Conservation (phyloP, 2,888 invertebrate species). For the Acanthosepion pharaonis region DNA sequence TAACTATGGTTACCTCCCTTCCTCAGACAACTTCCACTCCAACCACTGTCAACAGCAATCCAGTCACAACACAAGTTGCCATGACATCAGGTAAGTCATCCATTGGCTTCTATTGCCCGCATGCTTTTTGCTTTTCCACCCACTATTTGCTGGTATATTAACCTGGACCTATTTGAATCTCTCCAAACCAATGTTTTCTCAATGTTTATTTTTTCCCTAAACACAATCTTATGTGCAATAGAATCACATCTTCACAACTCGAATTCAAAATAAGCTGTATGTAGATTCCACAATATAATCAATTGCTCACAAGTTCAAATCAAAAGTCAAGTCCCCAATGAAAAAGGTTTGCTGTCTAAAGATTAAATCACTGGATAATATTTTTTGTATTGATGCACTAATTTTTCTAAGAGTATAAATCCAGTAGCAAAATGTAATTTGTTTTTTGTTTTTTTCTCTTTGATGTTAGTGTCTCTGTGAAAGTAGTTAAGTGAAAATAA, state of each 20-base stretch:
- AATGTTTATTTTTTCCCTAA: neutral
- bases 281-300: neutral
- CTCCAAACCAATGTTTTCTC: neutral
- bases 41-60: conserved; percentile 56
- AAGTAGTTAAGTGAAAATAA: no score
- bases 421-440: no score
- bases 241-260: neutral
- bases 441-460: no score
- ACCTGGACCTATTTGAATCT: neutral
- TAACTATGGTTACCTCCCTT: conserved; percentile 70
- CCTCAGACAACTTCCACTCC: conserved; percentile 55
- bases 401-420: no score
- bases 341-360: neutral
- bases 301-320: neutral
- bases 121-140: neutral
- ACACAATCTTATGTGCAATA: neutral
- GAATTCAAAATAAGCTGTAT: neutral
- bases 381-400: no score
- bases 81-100: conserved; percentile 58
- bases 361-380: no score
- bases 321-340: neutral
- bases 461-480: no score
- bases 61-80: conserved; percentile 58
- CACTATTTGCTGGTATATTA: neutral
- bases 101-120: neutral